Conservation (phyloP, 1,140 invertebrate genomes). For the Cepaea nemoralis region DNA sequence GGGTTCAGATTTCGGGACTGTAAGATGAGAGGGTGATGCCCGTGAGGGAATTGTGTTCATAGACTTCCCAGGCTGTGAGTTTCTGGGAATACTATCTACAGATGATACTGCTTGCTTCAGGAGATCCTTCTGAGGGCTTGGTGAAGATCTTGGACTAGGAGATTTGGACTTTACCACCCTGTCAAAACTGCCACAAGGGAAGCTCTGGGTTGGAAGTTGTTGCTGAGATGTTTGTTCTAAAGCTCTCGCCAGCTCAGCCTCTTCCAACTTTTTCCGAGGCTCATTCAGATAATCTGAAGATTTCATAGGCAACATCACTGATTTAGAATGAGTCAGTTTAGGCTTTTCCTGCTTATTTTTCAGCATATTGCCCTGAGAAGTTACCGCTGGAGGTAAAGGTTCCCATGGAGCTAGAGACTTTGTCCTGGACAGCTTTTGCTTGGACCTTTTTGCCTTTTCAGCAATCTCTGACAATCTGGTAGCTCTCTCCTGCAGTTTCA, state of each 20-base stretch:
- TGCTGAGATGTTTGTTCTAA: not conserved
- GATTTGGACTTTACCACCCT: not conserved
- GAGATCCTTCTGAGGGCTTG: not conserved
- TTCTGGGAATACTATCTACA: not conserved
- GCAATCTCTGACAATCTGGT: slow-evolving; percentile 52
- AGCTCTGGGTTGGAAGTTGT: not conserved
- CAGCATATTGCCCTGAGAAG: slow-evolving; percentile 11
- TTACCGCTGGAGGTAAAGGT: not conserved
- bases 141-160: not conserved
- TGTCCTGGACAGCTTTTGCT: slow-evolving; percentile 57
- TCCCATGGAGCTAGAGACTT: slow-evolving; percentile 55
- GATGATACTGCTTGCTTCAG: not conserved
- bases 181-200: not conserved
- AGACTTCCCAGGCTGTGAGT: not conserved
- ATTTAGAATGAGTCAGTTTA: slow-evolving; percentile 29
- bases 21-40: slow-evolving; percentile 42
- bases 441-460: slow-evolving; percentile 47
- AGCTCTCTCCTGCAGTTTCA: slow-evolving; percentile 79
- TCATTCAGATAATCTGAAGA: slow-evolving; percentile 56
- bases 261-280: slow-evolving; percentile 53
- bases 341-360: slow-evolving; percentile 26
- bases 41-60: not conserved
- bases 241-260: slow-evolving; percentile 32
- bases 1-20: slow-evolving; percentile 40
- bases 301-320: slow-evolving; percentile 22